Conservation (phyloP, 2,888 invertebrate genomes). For the Phalangium opilio region DNA sequence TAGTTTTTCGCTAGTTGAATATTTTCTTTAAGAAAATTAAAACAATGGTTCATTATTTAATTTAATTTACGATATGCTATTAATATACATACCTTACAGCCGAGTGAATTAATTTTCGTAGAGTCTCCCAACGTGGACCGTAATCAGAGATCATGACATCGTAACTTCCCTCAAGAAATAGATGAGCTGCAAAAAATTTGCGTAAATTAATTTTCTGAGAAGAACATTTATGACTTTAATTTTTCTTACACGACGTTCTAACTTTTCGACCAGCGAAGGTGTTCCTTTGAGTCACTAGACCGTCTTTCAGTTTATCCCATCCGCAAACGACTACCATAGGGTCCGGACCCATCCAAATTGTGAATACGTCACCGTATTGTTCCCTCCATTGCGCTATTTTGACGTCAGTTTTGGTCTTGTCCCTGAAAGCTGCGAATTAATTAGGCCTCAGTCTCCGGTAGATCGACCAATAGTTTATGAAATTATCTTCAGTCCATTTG, state of each 20-base stretch:
- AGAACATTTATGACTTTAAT: no score
- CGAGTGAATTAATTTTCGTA: not conserved
- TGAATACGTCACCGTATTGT: constrained; percentile 21
- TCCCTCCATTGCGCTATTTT: constrained; percentile 17
- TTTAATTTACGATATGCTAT: no score
- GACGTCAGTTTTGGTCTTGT: not conserved
- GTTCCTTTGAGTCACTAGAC: constrained; percentile 8
- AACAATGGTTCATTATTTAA: not conserved
- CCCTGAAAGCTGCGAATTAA: not conserved
- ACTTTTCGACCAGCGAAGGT: not conserved
- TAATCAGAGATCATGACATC: not conserved
- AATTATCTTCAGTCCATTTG: no score
- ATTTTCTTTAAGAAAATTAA: no score
- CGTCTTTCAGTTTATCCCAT: constrained; percentile 20
- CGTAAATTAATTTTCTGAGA: no score
- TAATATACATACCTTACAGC: not conserved
- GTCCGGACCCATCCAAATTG: constrained; percentile 20
- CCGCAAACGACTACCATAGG: constrained; percentile 15
- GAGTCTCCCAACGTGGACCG: not conserved
- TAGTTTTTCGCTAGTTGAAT: not conserved
- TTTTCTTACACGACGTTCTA: not conserved
- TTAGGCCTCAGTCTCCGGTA: no score
- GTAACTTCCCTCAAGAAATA: no score
- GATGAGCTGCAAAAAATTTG: no score
- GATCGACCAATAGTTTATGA: no score